Evolutionary conservation across 1,140 invertebrate genomes (phyloP).

Genomic region (Drosophila nannoptera): DNA sequence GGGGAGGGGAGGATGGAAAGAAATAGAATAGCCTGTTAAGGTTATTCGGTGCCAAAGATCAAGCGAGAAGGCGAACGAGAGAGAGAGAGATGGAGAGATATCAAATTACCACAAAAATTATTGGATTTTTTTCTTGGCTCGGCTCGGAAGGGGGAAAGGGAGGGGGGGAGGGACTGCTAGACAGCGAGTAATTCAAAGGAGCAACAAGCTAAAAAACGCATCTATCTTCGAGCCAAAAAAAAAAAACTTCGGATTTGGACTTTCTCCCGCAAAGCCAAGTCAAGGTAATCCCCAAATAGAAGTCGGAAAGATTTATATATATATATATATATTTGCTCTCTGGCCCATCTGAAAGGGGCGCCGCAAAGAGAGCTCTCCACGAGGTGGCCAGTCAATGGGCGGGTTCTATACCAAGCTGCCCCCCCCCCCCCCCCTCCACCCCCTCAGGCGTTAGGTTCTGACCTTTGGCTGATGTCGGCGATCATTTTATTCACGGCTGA

Average conservation of each 20-base stretch:
- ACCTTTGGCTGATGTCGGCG: background rate
- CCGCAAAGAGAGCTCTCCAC: too few relatives aligned
- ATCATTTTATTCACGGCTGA: conserved; percentile 7
- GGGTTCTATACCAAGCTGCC: too few relatives aligned
- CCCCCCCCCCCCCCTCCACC: too few relatives aligned
- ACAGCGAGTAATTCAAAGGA: background rate
- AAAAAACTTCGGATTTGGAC: too few relatives aligned
- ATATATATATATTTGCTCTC: too few relatives aligned
- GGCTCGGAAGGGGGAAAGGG: background rate
- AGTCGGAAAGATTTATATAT: too few relatives aligned
- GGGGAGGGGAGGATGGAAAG: background rate
- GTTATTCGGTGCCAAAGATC: background rate
- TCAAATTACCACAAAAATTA: conserved; percentile 54
- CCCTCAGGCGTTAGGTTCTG: background rate
- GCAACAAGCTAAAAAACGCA: background rate
- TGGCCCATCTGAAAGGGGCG: too few relatives aligned
- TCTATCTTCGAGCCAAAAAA: background rate
- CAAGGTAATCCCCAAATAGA: too few relatives aligned
- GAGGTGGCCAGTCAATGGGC: too few relatives aligned
- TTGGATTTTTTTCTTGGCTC: conserved; percentile 41
- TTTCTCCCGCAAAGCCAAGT: too few relatives aligned
- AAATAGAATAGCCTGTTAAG: background rate
- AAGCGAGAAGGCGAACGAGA: background rate
- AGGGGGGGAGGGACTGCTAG: background rate
- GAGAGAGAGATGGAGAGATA: conserved; percentile 24